Conservation (phyloP, 2,888 invertebrate genomes). For the Pecten maximus region DNA sequence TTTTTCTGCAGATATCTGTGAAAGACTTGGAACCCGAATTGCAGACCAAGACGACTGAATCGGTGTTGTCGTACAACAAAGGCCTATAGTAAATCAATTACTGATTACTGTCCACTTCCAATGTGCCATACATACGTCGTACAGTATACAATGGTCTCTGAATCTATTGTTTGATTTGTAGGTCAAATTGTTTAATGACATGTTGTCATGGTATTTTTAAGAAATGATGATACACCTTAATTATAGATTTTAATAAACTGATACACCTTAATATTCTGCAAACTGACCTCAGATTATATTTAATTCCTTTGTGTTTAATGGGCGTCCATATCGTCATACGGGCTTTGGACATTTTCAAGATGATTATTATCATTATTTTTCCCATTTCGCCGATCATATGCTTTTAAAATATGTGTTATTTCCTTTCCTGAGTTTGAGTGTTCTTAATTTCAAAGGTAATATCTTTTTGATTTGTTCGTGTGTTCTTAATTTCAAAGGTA, state of each 20-base stretch:
- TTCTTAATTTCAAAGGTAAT: too few relatives aligned
- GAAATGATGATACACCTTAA: neutral
- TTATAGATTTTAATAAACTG: neutral
- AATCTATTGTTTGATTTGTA: neutral
- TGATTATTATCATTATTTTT: too few relatives aligned
- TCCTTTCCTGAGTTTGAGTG: too few relatives aligned
- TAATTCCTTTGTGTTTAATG: too few relatives aligned
- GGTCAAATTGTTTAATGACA: neutral
- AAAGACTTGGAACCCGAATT: conserved; percentile 77
- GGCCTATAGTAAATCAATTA: conserved; percentile 70
- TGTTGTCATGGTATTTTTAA: neutral
- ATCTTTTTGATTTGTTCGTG: too few relatives aligned
- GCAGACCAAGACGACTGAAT: conserved; percentile 71
- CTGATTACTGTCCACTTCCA: neutral
- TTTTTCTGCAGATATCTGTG: conserved; percentile 70
- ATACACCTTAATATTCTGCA: neutral
- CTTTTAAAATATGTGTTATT: too few relatives aligned
- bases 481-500: too few relatives aligned
- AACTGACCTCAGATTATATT: too few relatives aligned
- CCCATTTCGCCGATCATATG: too few relatives aligned
- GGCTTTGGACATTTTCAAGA: too few relatives aligned
- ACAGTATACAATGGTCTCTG: neutral
- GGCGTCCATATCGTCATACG: too few relatives aligned
- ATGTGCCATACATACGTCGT: neutral
- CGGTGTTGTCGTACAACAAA: conserved; percentile 79